Evolutionary conservation across 2,888 invertebrate genomes (phyloP), one percentile per base, ranked within the genome.

Genomic region (Silvanus unidentatus): DNA sequence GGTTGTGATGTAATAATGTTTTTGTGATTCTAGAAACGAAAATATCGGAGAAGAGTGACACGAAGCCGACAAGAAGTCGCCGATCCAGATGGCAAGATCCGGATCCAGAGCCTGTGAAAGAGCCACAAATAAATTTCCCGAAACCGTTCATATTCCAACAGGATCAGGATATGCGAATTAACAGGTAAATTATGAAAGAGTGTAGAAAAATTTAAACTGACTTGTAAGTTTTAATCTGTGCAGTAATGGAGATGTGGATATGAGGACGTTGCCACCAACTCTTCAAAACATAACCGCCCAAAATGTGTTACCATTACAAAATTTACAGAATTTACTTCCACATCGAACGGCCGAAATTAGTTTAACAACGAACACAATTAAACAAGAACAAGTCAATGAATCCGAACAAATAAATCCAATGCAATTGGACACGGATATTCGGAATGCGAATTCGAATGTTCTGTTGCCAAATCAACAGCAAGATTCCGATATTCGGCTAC

Each of bases 171-270:
- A 72, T 73, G 72, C 53, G 72, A 36, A 58, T 69, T 22, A 66
- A 54, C 47, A 66, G 65, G 66, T 66, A n/a, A 52, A 54, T 30
- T 11, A n/a, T n/a, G n/a, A n/a, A n/a, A n/a, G n/a, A n/a, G n/a
- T n/a, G n/a, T n/a, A 43, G 47, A 43, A 43, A 44, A 16, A n/a
- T 39, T n/a, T n/a, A 14, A 12, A 41, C 14, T 15, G 30, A 10
- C 2, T 30, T 9, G 14, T 12, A 42, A 6, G n/a, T n/a, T n/a
- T n/a, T n/a, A n/a, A n/a, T n/a, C n/a, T 36, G 59, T 62, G 16
- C 42, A 71, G 70, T 49, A 73, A 71, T 47, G 72, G 73, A 1
- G 73, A 73, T 47, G 59, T 73, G 2, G 73, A 73, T 44, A 73
- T 73, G 73, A 58, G 73, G 12, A 69, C 71, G 1, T 47, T 72